Percentiles rank a stretch among this genome's conserved stretches.
phyloP scores from a whole-genome alignment of 1,140 invertebrate genomes.

The Ctenoplectra terminalis region DNA sequence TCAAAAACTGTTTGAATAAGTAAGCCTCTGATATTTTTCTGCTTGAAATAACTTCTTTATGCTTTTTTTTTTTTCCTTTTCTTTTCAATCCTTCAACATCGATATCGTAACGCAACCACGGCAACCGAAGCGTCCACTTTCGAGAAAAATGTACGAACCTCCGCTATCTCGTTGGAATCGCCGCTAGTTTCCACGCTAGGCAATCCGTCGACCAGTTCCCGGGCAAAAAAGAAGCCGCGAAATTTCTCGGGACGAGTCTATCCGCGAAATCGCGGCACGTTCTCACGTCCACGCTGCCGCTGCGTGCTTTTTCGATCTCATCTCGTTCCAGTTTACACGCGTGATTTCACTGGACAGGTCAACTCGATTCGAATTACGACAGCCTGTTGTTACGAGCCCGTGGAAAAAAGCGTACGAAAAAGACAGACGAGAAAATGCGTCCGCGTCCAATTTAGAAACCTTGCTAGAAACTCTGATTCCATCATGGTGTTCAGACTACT shows the following conservation, averaged over 20 bases:
- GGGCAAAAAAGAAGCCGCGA: conserved; percentile 19
- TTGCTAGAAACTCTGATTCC: conserved; percentile 19
- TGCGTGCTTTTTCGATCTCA: conserved; percentile 51
- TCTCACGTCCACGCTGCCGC: conserved; percentile 18
- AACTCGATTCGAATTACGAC: conserved; percentile 55
- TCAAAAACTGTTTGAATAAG: too few species aligned
- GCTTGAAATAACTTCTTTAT: not conserved
- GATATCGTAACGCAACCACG: not conserved
- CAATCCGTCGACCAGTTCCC: not conserved
- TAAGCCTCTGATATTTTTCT: not conserved
- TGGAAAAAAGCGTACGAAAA: not conserved
- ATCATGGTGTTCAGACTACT: not conserved
- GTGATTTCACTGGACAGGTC: conserved; percentile 55
- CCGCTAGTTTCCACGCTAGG: conserved; percentile 7
- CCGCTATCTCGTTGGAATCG: not conserved
- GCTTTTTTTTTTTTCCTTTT: not conserved
- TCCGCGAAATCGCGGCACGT: conserved; percentile 45
- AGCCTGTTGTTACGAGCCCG: conserved; percentile 19
- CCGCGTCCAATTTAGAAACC: not conserved
- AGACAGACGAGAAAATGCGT: not conserved
- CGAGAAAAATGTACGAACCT: not conserved
- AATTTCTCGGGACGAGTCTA: conserved; percentile 39
- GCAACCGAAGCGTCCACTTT: not conserved
- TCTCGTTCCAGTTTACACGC: conserved; percentile 59
- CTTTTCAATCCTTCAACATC: not conserved